phyloP scores from a whole-genome alignment of 2,113 vertebrate species.

The Oxyura jamaicensis region DNA sequence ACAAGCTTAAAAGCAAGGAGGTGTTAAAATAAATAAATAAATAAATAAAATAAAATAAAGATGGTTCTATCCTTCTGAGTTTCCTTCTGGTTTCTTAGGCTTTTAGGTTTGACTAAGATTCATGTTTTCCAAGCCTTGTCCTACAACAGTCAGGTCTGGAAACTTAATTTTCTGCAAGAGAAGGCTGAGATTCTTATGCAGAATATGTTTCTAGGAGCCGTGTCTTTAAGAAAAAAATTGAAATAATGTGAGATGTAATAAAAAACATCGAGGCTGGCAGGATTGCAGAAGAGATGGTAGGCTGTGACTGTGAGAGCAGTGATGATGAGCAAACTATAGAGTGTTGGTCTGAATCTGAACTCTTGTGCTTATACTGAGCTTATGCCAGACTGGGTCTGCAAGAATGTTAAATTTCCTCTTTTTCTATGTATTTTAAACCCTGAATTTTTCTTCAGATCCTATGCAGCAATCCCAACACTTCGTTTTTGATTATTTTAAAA shows the following conservation, averaged over 20 bases:
- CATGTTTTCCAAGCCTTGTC: conserved; percentile 30
- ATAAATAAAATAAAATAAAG: fast-evolving
- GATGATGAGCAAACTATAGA: not conserved
- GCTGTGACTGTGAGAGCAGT: not conserved
- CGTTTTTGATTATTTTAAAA: conserved; percentile 1
- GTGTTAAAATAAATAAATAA: not conserved
- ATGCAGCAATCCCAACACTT: not conserved
- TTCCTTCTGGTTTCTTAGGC: conserved; percentile 3
- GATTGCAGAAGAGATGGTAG: not conserved
- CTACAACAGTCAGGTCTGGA: not conserved
- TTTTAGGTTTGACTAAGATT: conserved; percentile 1
- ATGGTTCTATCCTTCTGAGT: not conserved
- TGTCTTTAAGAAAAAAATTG: not conserved
- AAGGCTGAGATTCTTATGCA: conserved; percentile 7
- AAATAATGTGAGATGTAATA: not conserved
- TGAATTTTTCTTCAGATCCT: not conserved
- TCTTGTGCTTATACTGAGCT: not conserved
- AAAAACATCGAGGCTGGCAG: not conserved
- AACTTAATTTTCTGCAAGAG: conserved; percentile 36
- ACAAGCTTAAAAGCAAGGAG: not conserved
- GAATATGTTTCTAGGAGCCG: conserved; percentile 4
- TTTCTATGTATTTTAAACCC: not conserved
- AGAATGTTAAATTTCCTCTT: not conserved
- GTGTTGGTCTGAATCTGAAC: not conserved
- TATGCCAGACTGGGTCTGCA: not conserved